Conservation (phyloP, 2,113 vertebrate genomes). For the Pseudorhombus dupliciocellatus region DNA sequence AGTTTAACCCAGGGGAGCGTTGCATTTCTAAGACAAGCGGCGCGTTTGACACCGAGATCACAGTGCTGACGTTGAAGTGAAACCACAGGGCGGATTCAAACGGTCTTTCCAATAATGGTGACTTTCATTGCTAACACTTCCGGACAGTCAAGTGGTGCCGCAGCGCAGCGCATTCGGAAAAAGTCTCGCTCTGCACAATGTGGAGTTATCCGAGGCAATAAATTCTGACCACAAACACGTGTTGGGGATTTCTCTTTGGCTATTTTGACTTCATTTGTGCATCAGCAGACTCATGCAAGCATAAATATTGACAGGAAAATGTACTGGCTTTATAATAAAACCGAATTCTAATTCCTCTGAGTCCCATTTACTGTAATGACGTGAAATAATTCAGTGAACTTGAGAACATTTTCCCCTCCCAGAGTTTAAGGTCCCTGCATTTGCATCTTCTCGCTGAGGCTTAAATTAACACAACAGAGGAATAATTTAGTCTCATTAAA, state of each 20-base stretch:
- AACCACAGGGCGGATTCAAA: slow-evolving; percentile 21
- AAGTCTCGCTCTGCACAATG: not conserved
- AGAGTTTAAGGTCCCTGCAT: slow-evolving; percentile 16
- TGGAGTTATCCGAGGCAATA: not conserved
- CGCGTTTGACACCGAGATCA: not conserved
- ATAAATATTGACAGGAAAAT: not conserved
- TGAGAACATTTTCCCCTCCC: slow-evolving; percentile 12
- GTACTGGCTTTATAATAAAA: not conserved
- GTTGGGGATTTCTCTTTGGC: too few species aligned
- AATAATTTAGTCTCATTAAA: slow-evolving; percentile 55
- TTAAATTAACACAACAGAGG: slow-evolving; percentile 41
- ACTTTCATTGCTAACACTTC: not conserved
- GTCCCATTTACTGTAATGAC: slow-evolving; percentile 11
- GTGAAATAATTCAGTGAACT: slow-evolving; percentile 1
- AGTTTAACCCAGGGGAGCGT: not conserved
- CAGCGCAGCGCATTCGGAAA: not conserved
- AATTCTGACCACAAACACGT: not conserved
- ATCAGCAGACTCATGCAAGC: too few species aligned
- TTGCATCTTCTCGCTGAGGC: slow-evolving; percentile 29
- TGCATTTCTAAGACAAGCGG: slow-evolving; percentile 1
- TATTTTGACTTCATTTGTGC: not conserved
- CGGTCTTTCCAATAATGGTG: not conserved
- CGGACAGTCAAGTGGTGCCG: not conserved
- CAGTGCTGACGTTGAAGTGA: slow-evolving; percentile 7
- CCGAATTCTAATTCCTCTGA: slow-evolving; percentile 17